Base-by-base conservation (phyloP, 2,113 vertebrate species). In the Holacanthus passer region DNA sequence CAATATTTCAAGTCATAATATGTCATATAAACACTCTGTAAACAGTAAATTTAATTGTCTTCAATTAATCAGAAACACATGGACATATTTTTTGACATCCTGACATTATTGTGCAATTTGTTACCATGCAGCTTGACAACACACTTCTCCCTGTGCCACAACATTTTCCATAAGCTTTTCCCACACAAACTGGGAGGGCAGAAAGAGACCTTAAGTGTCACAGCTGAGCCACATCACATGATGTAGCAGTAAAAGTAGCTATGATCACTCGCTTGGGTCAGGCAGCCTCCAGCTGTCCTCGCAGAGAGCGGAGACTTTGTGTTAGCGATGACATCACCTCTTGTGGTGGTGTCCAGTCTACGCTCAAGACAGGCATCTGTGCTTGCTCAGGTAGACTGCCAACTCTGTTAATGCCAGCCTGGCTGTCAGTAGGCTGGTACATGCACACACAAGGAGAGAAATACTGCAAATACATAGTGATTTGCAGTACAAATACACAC, bases 291-390 rank as follows among this genome's bases (percentile, higher is more conserved):
- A 91, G 87, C 88, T 88, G 86, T 83, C 63, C 81, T 83, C 68
- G 89, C 56, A 76, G 71, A 87, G 74, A 91, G 72, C 62, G 58
- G 60, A 85, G 87, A 92, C 82, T 84, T 85, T 89, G 71, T 52
- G 60, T 70, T 87, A 71, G 56, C 31, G 1, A 86, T 95, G 89
- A 95, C 92, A 88, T 96, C 93, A 95, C 70, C 83, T 73, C 79
- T 68, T 89, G 73, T 76, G 79, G 88, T 91, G 80, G 72, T 59
- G 81, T 90, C 83, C 90, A 90, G 89, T 88, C 65, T 83, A 29
- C 71, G 67, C 81, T 78, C 67, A 82, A 78, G 77, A 85, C 75
- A 86, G 74, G 77, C 84, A 91, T 92, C 88, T 94, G 87, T 92
- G 87, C 89, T 93, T 92, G 82, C 80, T 88, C 77, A 87, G 88